These are phyloP conservation scores for Aleiodes alternator DNA, from an alignment of 2,888 invertebrate genomes.

Conservation along the genomic window DNA sequence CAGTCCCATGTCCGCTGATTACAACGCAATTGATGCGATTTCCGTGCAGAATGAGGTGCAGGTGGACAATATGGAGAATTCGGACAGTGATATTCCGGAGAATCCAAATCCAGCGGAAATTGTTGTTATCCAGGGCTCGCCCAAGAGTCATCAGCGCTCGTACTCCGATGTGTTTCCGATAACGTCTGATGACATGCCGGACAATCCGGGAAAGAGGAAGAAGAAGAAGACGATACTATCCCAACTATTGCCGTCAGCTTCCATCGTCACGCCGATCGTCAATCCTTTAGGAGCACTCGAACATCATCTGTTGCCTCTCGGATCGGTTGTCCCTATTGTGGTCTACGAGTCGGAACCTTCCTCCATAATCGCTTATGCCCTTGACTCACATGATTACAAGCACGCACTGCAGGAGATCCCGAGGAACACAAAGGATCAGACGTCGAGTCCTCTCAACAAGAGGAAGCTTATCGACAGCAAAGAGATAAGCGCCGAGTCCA, in stretches of 20 bases:
- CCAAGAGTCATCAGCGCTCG: conserved; percentile 73
- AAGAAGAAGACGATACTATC: conserved; percentile 83
- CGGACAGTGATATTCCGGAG: conserved; percentile 64
- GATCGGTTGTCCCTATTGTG: conserved; percentile 80
- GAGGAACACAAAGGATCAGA: conserved; percentile 71
- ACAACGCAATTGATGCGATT: conserved; percentile 71
- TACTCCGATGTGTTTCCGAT: conserved; percentile 73
- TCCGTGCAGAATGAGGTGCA: conserved; percentile 61
- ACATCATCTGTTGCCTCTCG: conserved; percentile 82
- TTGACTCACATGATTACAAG: conserved; percentile 85
- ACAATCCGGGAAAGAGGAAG: conserved; percentile 66
- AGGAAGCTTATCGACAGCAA: conserved; percentile 75
- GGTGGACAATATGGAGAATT: conserved; percentile 63
- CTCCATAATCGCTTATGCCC: conserved; percentile 89
- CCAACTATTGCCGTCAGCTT: conserved; percentile 80
- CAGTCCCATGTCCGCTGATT: conserved; percentile 72
- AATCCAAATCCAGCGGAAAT: conserved; percentile 67
- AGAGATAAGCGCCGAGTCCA: conserved; percentile 67
- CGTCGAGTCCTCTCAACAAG: conserved; percentile 76
- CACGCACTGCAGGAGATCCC: conserved; percentile 77
- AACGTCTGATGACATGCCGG: conserved; percentile 64
- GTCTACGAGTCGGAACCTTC: conserved; percentile 89
- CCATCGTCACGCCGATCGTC: conserved; percentile 74
- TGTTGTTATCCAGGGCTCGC: conserved; percentile 65
- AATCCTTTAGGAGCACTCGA: conserved; percentile 82